A percentile compares a stretch with the other conserved stretches of the same genome.
phyloP scores from a whole-genome alignment of 1,140 invertebrate species.

The Drosophila tristis region DNA sequence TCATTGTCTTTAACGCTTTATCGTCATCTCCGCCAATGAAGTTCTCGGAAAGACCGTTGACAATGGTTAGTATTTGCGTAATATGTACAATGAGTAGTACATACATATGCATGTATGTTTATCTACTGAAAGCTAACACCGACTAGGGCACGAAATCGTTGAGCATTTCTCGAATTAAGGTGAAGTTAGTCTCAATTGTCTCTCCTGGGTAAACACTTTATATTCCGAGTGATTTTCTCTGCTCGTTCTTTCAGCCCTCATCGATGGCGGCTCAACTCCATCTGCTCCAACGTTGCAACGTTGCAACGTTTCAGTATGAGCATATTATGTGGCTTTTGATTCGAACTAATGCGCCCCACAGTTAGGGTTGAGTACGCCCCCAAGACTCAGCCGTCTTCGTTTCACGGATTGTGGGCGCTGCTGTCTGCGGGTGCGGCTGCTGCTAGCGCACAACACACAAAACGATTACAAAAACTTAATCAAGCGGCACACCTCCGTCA shows the following conservation, averaged over 20 bases:
- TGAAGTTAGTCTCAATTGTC: too few relatives aligned
- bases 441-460: conserved; percentile 44
- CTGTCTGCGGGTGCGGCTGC: conserved; percentile 10
- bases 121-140: too few relatives aligned
- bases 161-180: too few relatives aligned
- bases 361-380: conserved; percentile 28
- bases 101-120: too few relatives aligned
- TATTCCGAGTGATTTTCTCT: too few relatives aligned
- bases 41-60: too few relatives aligned
- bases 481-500: conserved; percentile 54
- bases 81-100: too few relatives aligned
- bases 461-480: conserved; percentile 35
- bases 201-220: too few relatives aligned
- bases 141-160: too few relatives aligned
- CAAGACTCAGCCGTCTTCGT: conserved; percentile 31
- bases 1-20: neutral
- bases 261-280: conserved; percentile 3
- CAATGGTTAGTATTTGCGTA: too few relatives aligned
- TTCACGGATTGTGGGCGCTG: neutral
- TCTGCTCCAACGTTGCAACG: neutral
- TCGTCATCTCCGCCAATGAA: neutral
- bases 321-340: conserved; percentile 5
- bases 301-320: neutral
- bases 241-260: neutral
- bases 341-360: conserved; percentile 23